Evolutionary conservation across 2,888 invertebrate genomes (phyloP).

Genomic region (Opisthograptis luteolata): DNA sequence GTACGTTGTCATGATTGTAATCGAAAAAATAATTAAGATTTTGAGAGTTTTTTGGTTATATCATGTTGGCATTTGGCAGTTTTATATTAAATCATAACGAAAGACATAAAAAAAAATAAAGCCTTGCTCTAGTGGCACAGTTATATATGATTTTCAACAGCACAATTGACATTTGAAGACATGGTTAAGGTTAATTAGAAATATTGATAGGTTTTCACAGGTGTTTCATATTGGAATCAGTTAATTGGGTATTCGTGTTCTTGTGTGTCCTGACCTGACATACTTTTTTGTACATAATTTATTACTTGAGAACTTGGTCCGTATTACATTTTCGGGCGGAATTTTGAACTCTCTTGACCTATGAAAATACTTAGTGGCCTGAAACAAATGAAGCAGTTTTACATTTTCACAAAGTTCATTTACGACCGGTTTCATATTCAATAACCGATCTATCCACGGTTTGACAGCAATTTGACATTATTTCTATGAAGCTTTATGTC

Average conservation of each 20-base stretch:
- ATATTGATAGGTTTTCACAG: conserved; percentile 20
- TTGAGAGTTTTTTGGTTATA: conserved; percentile 26
- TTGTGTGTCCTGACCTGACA: conserved; percentile 12
- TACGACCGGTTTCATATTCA: no score
- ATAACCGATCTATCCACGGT: no score
- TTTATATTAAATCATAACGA: conserved; percentile 37
- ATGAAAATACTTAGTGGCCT: no score
- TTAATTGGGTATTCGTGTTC: background rate
- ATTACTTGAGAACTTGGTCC: conserved; percentile 2
- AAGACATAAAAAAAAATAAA: no score
- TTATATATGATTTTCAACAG: conserved; percentile 29
- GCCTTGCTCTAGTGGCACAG: conserved; percentile 52
- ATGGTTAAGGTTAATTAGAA: conserved; percentile 38
- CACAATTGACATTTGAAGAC: conserved; percentile 24
- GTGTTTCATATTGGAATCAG: background rate
- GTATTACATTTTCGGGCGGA: conserved; percentile 1
- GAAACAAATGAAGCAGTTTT: no score
- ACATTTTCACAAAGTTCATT: no score
- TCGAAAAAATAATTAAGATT: background rate
- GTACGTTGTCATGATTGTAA: background rate
- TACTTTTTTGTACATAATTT: conserved; percentile 11
- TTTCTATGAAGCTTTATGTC: no score
- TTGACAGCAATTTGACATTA: no score
- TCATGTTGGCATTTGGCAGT: conserved; percentile 27
- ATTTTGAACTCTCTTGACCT: conserved; percentile 12